These are phyloP conservation scores for Parnassius mnemosyne DNA, from an alignment of 2,888 invertebrate genomes.

Conservation along the genomic window DNA sequence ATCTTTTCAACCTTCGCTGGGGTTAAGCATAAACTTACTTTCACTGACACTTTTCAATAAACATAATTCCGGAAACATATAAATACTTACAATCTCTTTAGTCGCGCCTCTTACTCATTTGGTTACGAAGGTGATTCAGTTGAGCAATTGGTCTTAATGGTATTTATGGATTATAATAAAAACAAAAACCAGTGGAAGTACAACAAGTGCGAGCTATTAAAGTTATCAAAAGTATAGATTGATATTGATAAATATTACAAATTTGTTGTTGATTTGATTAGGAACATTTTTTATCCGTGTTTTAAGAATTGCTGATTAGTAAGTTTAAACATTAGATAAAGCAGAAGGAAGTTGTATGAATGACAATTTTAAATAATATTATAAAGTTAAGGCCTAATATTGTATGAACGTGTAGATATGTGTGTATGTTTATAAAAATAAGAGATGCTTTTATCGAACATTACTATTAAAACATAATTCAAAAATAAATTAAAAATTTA, in stretches of 20 bases:
- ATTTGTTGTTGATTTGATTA: no score
- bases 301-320: no score
- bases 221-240: conserved; percentile 24
- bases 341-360: no score
- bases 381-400: no score
- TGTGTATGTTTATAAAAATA: no score
- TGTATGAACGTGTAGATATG: no score
- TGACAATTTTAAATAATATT: no score
- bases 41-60: conserved; percentile 60
- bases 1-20: conserved; percentile 49
- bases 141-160: conserved; percentile 37
- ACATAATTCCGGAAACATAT: conserved; percentile 63
- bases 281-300: neutral
- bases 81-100: conserved; percentile 55
- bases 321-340: no score
- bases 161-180: conserved; percentile 24
- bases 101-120: conserved; percentile 54
- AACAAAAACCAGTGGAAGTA: conserved; percentile 14
- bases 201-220: neutral
- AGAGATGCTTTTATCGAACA: no score
- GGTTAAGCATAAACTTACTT: conserved; percentile 51
- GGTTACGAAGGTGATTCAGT: conserved; percentile 59
- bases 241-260: conserved; percentile 27
- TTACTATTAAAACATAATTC: no score
- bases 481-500: no score